Evolutionary conservation across 2,888 invertebrate species (phyloP), one percentile per base, ranked within the genome.

Genomic region (Exocentrus adspersus): DNA sequence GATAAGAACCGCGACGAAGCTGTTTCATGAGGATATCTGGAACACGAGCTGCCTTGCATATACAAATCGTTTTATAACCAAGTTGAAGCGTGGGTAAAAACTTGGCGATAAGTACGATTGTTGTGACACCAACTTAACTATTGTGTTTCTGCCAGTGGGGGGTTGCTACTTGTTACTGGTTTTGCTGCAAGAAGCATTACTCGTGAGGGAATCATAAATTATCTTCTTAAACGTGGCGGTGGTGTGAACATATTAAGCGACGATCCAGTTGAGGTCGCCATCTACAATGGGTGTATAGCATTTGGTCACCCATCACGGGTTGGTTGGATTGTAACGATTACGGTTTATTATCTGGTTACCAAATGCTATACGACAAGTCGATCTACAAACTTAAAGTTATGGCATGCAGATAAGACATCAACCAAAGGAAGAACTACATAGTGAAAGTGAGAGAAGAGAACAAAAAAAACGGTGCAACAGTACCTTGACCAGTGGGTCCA

Each of bases 401-500:
- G 53, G 46, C 70, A 68, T 72, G 65, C 68, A 65, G 62, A 19
- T 21, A 62, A 62, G 58, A 63, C 66, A 63, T 57, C 64, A 62
- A 64, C 51, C 58, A 68, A 68, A 60, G 66, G n/a, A n/a, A n/a
- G n/a, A n/a, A 66, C 67, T 65, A 70, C 51, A 60, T 24, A 62
- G 68, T 65, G 68, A 71, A 58, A 69, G 69, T 64, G 65, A 69
- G 58, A 70, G 66, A 70, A 67, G 61, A 80, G 37, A 37, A 37
- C 37, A 82, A 76, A 79, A 81, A 84, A 84, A 83, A 85, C 85
- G 87, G 89, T 88, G 88, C 88, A 88, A 87, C 87, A 86, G 86
- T 89, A 86, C 86, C 86, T 86, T 85, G 86, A 85, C 84, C 85
- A 80, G 76, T 78, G 80, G 84, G 79, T 79, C 80, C 81, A 78